Base-by-base conservation (phyloP, 2,113 vertebrate genomes). In the Pandion haliaetus region DNA sequence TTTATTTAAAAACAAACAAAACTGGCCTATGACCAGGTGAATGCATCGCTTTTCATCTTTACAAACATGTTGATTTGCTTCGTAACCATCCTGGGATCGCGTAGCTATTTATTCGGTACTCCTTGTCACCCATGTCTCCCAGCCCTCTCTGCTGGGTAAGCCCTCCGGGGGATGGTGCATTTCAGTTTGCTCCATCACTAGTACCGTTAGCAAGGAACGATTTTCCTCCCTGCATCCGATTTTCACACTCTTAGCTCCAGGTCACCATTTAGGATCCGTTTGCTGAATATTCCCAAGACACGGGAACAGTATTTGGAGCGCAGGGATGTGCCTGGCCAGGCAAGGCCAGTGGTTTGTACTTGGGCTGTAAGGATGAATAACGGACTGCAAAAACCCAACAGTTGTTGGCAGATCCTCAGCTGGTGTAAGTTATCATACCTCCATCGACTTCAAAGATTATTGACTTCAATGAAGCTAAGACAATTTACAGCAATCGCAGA, bases 101-200 rank as follows among this genome's bases (percentile, higher is more conserved):
- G 4, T 0, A 8, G 19, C 18, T 31, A 14, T 19, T 18, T n/a
- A 4, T 10, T 3, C 9, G 4, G 10, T 2, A 2, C 11, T 7
- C 21, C 52, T 28, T 1, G 3, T 10, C 57, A 8, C 32, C 65
- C 38, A 1, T 3, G 1, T 15, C 76, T 29, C 40, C 24, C 17
- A 6, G n/a, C 18, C 21, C 38, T 5, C 5, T 1, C 74, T 17
- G 26, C 54, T 2, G 26, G 38, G 13, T 1, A 4, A 36, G 17
- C 15, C 32, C 19, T 12, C 23, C 28, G 0, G 17, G 23, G 15
- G 45, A 9, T 5, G 23, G 3, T 14, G 28, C n/a, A 0, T 10
- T 29, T 6, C 23, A 0, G 6, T 49, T 29, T 2, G 26, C 42
- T 18, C 66, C 44, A 6, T 11, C 42, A 1, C 13, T 5, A 28